Base-by-base conservation (phyloP, 2,888 invertebrate genomes). In the Chorisops tibialis region DNA sequence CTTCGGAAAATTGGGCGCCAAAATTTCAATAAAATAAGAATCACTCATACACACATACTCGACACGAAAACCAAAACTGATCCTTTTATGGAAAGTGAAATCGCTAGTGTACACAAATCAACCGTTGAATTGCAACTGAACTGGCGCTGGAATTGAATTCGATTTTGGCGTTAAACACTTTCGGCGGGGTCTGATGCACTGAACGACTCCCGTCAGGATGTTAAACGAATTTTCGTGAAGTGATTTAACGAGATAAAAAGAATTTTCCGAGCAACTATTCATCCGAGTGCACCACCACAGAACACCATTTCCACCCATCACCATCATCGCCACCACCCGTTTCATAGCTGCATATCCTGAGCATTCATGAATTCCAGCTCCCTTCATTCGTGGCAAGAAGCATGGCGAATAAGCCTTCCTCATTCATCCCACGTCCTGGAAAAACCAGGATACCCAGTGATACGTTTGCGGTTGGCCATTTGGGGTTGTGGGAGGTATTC, bases 151-250 rank as follows among this genome's bases (percentile, higher is more conserved):
- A 60, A 60, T 50, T 60, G 14, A 60, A 60, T 12, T 24, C 22
- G 30, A 41, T 41, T 39, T 14, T 30, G 37, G 39, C 37, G 24
- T 38, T 39, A 59, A 47, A 58, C 45, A 58, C 47, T 35, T 19
- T 48, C 41, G n/a, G 12, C 16, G 41, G 12, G 16, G 16, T 14
- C 18, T 37, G 21, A 43, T 56, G 56, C 35, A 56, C 16, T 18
- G 14, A n/a, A 41, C 14, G 41, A 41, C 30, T 30, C 30, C 30
- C n/a, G 41, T 14, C 56, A 56, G 56, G 45, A 63, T 51, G 58
- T 61, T 64, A 66, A 66, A 67, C 66, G 65, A 66, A 65, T 67
- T 65, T 67, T 62, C 65, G 45, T 62, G 60, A 65, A 66, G 67
- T 67, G 59, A 65, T 66, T 67, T 65, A 67, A 66, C 62, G 54